Evolutionary conservation across 1,140 invertebrate genomes (phyloP).

Genomic region (Glossosoma conforme): DNA sequence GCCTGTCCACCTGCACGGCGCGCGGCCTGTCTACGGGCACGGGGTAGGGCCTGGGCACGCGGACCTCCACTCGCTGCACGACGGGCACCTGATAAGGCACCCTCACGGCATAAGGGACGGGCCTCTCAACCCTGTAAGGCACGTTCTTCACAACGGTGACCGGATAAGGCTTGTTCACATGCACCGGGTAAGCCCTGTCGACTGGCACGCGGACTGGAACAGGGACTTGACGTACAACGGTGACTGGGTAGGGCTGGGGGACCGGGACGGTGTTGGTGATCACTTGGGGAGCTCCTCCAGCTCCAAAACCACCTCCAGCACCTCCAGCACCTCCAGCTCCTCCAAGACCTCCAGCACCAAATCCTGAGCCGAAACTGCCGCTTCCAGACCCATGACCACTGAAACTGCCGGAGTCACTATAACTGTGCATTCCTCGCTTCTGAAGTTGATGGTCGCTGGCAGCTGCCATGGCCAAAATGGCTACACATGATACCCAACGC

Average conservation of each 20-base stretch:
- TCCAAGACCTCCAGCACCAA: background rate
- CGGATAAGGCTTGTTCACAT: constrained; percentile 33
- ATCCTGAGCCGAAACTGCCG: constrained; percentile 1
- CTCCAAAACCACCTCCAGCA: constrained; percentile 1
- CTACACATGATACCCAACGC: too few species aligned
- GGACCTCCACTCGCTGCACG: constrained; percentile 37
- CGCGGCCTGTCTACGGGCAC: constrained; percentile 38
- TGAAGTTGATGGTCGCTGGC: too few species aligned
- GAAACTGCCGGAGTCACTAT: too few species aligned
- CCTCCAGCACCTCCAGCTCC: background rate
- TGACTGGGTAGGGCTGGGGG: constrained; percentile 29
- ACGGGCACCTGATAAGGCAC: constrained; percentile 38
- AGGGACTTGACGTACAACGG: constrained; percentile 26
- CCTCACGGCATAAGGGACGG: constrained; percentile 31
- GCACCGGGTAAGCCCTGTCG: constrained; percentile 14
- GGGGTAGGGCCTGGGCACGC: constrained; percentile 36
- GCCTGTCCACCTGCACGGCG: constrained; percentile 35
- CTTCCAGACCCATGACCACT: background rate
- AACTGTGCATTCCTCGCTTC: too few species aligned
- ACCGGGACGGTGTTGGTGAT: constrained; percentile 20
- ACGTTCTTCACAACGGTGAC: constrained; percentile 36
- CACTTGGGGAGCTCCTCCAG: background rate
- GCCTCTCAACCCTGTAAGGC: constrained; percentile 31
- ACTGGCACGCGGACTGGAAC: constrained; percentile 20
- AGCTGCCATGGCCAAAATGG: too few species aligned